Percentiles rank a stretch among this genome's conserved stretches.
Conservation (phyloP, 2,797 vertebrate genomes). For the Nasua narica region DNA sequence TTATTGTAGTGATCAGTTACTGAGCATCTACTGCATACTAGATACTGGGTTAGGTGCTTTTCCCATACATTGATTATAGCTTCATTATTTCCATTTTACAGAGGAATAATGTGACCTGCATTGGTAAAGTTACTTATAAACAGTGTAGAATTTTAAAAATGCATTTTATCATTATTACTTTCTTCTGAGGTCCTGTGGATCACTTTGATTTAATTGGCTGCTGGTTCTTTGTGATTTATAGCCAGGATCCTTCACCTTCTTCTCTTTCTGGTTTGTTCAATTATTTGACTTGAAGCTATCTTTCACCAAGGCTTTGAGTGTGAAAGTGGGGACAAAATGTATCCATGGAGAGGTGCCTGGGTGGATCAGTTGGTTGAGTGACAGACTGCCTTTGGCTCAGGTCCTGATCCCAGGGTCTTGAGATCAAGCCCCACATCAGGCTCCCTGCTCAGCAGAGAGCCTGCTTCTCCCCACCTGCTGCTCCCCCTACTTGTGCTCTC, state of each 20-base stretch:
- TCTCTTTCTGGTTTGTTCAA: neutral
- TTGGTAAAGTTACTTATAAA: neutral
- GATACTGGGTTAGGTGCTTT: neutral
- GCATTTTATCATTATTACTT: neutral
- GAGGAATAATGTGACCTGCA: neutral
- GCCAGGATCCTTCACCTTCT: accelerated
- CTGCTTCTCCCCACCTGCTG: too few species aligned
- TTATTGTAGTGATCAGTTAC: neutral
- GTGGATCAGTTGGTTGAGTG: too few species aligned
- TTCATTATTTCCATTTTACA: neutral
- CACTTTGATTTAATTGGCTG: neutral
- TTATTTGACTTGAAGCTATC: neutral
- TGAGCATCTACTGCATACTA: neutral
- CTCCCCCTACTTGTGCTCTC: too few species aligned
- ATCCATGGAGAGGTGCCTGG: neutral
- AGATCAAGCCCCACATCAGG: too few species aligned
- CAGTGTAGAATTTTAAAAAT: neutral
- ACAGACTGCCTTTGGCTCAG: too few species aligned
- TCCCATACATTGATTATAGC: neutral
- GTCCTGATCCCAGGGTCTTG: too few species aligned
- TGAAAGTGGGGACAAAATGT: neutral
- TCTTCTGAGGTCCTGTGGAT: neutral
- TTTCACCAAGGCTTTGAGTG: neutral
- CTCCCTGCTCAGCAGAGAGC: too few species aligned
- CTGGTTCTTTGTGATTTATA: neutral